phyloP scores from a whole-genome alignment of 2,888 invertebrate genomes.

The Drosophila barbarae region DNA sequence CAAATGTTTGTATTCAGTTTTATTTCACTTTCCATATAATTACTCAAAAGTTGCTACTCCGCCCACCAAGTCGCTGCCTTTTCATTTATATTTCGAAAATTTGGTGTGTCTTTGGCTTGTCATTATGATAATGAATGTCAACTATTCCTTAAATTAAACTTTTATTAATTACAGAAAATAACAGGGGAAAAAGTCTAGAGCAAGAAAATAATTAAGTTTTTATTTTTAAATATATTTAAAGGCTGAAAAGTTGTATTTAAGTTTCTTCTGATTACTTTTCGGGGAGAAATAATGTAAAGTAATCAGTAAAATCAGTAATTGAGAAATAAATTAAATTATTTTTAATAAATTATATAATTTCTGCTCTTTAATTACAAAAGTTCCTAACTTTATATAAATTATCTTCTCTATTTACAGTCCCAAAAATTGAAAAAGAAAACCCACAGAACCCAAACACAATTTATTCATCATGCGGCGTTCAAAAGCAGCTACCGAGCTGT shows the following conservation, averaged over 20 bases:
- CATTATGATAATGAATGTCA: constrained; percentile 33
- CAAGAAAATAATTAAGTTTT: not conserved
- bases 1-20: constrained; percentile 23
- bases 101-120: constrained; percentile 16
- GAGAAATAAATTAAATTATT: too few species aligned
- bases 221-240: not conserved
- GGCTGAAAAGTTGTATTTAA: not conserved
- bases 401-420: constrained; percentile 7
- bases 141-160: constrained; percentile 13
- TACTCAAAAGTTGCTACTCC: constrained; percentile 15
- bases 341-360: not conserved
- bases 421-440: not conserved
- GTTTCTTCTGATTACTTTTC: too few species aligned
- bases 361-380: not conserved
- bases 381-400: not conserved
- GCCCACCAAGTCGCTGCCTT: constrained; percentile 15
- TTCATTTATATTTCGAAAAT: constrained; percentile 26
- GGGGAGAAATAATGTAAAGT: too few species aligned
- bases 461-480: constrained; percentile 27
- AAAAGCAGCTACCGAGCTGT: constrained; percentile 39
- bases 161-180: constrained; percentile 17
- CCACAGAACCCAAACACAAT: not conserved
- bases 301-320: too few species aligned
- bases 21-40: constrained; percentile 17
- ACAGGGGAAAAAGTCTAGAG: not conserved